Conservation (phyloP, 2,888 invertebrate genomes). For the Luffia ferchaultella region DNA sequence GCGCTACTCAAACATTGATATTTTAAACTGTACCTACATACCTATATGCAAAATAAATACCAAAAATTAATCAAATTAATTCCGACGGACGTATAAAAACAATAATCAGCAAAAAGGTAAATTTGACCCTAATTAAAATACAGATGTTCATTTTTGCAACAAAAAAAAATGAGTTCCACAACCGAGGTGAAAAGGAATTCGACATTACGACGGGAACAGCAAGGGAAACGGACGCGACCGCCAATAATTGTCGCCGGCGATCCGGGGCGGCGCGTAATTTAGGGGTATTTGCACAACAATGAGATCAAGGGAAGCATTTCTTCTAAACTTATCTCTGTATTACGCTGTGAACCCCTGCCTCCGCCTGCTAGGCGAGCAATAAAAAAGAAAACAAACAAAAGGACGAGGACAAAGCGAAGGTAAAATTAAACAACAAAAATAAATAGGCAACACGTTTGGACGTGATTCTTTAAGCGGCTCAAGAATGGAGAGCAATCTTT, state of each 20-base stretch:
- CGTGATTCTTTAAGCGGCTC: slow-evolving; percentile 24
- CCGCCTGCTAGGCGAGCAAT: slow-evolving; percentile 24
- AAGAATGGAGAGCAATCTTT: no score
- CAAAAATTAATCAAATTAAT: no score
- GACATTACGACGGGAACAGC: slow-evolving; percentile 18
- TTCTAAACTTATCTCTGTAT: slow-evolving; percentile 34
- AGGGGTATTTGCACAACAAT: slow-evolving; percentile 31
- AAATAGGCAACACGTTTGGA: slow-evolving; percentile 32
- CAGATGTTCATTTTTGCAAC: no score
- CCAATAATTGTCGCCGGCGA: slow-evolving; percentile 25
- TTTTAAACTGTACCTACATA: no score
- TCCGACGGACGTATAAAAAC: no score
- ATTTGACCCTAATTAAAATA: no score
- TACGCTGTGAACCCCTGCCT: slow-evolving; percentile 22
- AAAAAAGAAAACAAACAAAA: slow-evolving; percentile 29
- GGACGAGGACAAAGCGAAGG: slow-evolving; percentile 29
- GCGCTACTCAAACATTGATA: no score
- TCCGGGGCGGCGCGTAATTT: slow-evolving; percentile 21
- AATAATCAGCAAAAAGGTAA: no score
- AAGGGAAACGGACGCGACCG: slow-evolving; percentile 8
- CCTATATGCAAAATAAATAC: no score
- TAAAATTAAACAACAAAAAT: slow-evolving; percentile 40
- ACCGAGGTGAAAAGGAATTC: slow-evolving; percentile 22
- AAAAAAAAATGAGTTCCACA: no score
- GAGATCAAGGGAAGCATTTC: slow-evolving; percentile 34